Conservation (phyloP, 2,797 vertebrate genomes). For the Okamejei kenojei region DNA sequence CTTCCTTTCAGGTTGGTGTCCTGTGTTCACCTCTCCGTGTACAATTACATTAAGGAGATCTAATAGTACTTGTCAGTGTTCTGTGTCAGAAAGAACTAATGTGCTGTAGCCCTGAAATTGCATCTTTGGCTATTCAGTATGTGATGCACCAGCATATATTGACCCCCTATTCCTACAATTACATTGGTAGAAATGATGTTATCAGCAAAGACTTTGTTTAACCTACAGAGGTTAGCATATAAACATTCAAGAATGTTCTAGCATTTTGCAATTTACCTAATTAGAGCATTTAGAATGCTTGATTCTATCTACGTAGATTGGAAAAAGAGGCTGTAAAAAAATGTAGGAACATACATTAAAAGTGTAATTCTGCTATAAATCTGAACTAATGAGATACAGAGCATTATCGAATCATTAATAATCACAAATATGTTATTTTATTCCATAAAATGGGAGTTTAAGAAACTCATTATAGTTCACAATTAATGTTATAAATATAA, state of each 20-base stretch:
- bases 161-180: neutral
- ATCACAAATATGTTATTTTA: neutral
- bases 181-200: conserved; percentile 17
- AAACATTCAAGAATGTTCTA: neutral
- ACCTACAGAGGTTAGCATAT: neutral
- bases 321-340: neutral
- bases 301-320: neutral
- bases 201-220: neutral
- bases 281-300: neutral
- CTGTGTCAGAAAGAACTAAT: conserved; percentile 7
- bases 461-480: neutral
- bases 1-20: conserved; percentile 27
- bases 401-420: neutral
- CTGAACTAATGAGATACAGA: neutral
- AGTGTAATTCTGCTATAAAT: conserved; percentile 1
- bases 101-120: conserved; percentile 14
- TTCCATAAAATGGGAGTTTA: neutral
- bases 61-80: conserved; percentile 36
- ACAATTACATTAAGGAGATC: conserved; percentile 33
- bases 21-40: neutral
- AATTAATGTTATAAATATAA: neutral
- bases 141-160: neutral
- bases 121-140: neutral
- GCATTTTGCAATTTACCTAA: neutral
- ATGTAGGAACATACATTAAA: neutral